These are phyloP conservation scores for Urophycis tenuis DNA, from an alignment of 2,797 vertebrate species.

Conservation along the genomic window DNA sequence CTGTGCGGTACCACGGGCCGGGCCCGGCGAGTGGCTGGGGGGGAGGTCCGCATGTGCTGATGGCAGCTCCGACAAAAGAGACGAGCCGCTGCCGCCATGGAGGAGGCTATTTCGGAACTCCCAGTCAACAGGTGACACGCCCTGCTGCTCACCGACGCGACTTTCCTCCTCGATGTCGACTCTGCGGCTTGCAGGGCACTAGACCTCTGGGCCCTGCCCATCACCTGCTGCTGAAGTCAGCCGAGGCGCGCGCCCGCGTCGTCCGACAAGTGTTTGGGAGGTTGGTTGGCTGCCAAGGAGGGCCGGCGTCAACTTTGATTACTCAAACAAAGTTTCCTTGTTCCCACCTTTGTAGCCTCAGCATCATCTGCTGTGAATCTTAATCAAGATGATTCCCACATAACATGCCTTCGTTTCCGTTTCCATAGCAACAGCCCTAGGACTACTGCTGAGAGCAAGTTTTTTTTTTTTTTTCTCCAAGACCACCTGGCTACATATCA, in stretches of 20 bases:
- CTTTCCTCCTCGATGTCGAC: conserved; percentile 7
- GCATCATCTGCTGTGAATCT: conserved; percentile 38
- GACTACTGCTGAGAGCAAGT: conserved; percentile 11
- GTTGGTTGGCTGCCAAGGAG: not conserved
- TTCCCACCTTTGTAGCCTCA: conserved; percentile 16
- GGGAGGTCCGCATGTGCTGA: conserved; percentile 52
- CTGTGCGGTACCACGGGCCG: conserved; percentile 28
- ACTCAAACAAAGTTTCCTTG: conserved; percentile 15
- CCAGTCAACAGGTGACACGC: conserved; percentile 33
- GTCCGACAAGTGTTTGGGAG: not conserved
- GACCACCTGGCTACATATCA: not conserved
- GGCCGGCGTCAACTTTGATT: not conserved
- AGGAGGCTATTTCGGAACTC: conserved; percentile 37
- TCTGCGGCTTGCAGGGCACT: not conserved
- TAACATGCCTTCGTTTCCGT: conserved; percentile 27
- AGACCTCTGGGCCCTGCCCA: not conserved
- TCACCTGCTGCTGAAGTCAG: not conserved
- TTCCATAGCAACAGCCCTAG: conserved; percentile 45
- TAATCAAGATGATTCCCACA: conserved; percentile 27
- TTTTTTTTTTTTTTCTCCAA: too few relatives aligned
- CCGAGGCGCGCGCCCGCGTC: too few relatives aligned
- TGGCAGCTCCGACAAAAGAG: conserved; percentile 61
- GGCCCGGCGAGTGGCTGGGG: conserved; percentile 26
- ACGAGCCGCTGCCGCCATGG: conserved; percentile 33
- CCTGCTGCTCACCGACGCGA: conserved; percentile 36